Evolutionary conservation across 2,797 vertebrate species (phyloP).

Genomic region (Myotis findleyi): DNA sequence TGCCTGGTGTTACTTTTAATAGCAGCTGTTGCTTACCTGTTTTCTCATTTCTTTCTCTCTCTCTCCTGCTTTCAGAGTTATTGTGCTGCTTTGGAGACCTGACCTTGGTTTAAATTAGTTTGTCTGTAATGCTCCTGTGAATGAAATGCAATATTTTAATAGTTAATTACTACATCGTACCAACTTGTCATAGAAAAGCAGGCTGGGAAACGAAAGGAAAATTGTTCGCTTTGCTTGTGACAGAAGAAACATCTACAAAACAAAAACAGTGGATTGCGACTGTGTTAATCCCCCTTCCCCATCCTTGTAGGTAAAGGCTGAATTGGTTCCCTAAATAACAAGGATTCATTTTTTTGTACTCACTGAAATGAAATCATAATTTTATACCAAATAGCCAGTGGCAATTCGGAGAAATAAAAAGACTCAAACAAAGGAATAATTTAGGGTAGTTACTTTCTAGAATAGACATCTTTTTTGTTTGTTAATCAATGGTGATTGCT

Average conservation of each 20-base stretch:
- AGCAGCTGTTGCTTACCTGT: constrained; percentile 70
- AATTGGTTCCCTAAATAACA: constrained; percentile 36
- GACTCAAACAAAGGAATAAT: constrained; percentile 60
- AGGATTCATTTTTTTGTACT: not conserved
- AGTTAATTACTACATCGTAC: constrained; percentile 71
- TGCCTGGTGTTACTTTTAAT: constrained; percentile 74
- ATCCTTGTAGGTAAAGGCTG: not conserved
- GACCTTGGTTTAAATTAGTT: constrained; percentile 78
- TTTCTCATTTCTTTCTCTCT: constrained; percentile 59
- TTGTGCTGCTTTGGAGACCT: constrained; percentile 63
- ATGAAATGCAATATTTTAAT: constrained; percentile 63
- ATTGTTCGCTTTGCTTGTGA: constrained; percentile 14
- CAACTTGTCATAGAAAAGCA: constrained; percentile 67
- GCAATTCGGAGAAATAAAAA: constrained; percentile 40
- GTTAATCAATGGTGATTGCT: not conserved
- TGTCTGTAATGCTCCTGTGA: constrained; percentile 62
- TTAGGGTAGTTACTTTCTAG: not conserved
- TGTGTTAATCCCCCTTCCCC: not conserved
- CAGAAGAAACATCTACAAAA: constrained; percentile 51
- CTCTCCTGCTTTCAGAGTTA: constrained; percentile 52
- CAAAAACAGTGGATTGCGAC: not conserved
- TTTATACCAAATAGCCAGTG: constrained; percentile 3
- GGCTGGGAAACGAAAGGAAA: constrained; percentile 46
- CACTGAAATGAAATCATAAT: constrained; percentile 36
- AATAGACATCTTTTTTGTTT: not conserved